A percentile compares a stretch with the other conserved stretches of the same genome.
Conservation (phyloP, 2,113 vertebrate species). For the Plotosus lineatus region DNA sequence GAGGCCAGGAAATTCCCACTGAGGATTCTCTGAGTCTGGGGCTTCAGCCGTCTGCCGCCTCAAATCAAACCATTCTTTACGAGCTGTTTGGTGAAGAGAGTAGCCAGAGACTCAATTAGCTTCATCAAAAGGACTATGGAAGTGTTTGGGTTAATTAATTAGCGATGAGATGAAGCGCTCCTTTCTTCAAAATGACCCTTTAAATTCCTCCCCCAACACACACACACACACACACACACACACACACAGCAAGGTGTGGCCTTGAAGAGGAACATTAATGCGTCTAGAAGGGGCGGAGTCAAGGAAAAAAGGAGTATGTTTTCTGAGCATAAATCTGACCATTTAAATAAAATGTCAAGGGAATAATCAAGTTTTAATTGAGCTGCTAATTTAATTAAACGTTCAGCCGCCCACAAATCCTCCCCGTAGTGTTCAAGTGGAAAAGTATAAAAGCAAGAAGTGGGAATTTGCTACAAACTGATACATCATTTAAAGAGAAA, state of each 20-base stretch:
- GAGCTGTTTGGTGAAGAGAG: conserved; percentile 41
- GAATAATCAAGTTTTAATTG: conserved; percentile 78
- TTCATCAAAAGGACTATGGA: conserved; percentile 69
- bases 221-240: conserved; percentile 60
- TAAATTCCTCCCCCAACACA: background rate
- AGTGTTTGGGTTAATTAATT: conserved; percentile 74
- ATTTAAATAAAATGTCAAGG: conserved; percentile 61
- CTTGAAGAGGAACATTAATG: conserved; percentile 52
- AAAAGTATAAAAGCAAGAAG: background rate
- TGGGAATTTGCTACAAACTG: background rate
- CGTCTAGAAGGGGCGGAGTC: background rate
- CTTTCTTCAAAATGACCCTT: conserved; percentile 47
- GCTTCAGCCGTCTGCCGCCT: background rate
- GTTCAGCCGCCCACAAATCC: conserved; percentile 37
- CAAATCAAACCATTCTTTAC: conserved; percentile 12
- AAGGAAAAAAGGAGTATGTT: conserved; percentile 51
- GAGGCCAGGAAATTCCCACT: conserved; percentile 13
- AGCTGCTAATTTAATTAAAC: conserved; percentile 73
- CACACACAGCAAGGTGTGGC: conserved; percentile 56
- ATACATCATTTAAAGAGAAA: conserved; percentile 27
- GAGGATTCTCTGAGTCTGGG: conserved; percentile 28
- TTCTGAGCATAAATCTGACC: conserved; percentile 70
- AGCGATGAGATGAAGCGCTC: conserved; percentile 49
- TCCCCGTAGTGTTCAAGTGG: conserved; percentile 60
- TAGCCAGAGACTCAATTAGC: conserved; percentile 65